A percentile compares a stretch with the other conserved stretches of the same genome.
Conservation (phyloP, 2,113 vertebrate species). For the Propithecus coquereli region DNA sequence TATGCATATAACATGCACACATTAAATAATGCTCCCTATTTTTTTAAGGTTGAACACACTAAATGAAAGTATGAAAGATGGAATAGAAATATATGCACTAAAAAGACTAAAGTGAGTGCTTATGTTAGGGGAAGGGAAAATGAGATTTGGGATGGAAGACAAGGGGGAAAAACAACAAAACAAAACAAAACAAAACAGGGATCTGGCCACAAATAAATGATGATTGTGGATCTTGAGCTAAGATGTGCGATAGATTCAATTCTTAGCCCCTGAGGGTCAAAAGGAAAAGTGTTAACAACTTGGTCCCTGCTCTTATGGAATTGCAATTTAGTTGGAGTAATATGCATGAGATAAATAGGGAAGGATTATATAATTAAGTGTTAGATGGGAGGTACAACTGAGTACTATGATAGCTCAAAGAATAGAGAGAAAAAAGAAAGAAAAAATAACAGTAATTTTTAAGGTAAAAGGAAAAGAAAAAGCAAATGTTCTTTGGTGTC, state of each 20-base stretch:
- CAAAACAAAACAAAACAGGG: neutral
- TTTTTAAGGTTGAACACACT: neutral
- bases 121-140: neutral
- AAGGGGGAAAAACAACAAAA: neutral
- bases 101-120: neutral
- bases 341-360: neutral
- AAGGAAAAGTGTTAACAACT: neutral
- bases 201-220: neutral
- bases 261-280: neutral
- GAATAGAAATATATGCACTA: neutral
- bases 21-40: neutral
- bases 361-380: neutral
- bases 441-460: neutral
- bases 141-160: neutral
- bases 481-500: neutral
- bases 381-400: neutral
- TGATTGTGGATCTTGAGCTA: neutral
- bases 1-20: neutral
- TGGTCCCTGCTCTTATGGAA: neutral
- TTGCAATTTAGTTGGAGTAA: neutral
- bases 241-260: neutral
- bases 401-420: neutral
- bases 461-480: neutral
- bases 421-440: neutral
- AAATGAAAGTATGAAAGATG: neutral